Base-by-base conservation (phyloP, 2,888 invertebrate genomes). In the Chrysodeixis includens region DNA sequence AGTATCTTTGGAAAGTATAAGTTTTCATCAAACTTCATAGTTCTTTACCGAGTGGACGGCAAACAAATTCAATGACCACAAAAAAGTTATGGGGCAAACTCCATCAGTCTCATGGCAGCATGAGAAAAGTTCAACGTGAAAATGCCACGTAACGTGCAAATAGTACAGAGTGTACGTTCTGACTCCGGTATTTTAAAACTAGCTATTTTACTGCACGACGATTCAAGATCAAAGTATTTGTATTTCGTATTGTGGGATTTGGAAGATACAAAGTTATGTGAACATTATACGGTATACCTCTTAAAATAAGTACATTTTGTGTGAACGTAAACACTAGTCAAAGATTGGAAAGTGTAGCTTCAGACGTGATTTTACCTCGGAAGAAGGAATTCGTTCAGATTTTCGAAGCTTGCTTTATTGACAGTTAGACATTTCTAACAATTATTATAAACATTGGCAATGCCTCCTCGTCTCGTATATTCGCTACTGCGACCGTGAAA, bases 41-140 rank as follows among this genome's bases (percentile, higher is more conserved):
- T 80, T 81, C 82, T 78, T 80, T 83, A 74, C 85, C 79, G 84
- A 92, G 90, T 89, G 87, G 90, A 88, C 86, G 86, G 86, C 89
- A 91, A 92, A 93, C 90, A 92, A 92, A 92, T 90, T 91, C 89
- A 90, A 90, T 90, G 91, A 88, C 89, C 90, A 88, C 89, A 87
- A 89, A 90, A 89, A 90, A 90, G 88, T 90, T 89, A 85, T 82
- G 79, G 76, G 65, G 59, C 69, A 88, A 90, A 89, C 86, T 89
- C 87, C 78, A 81, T 81, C 83, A 83, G 82, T 78, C 79, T 81
- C 71, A 72, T 70, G 72, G 76, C 71, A n/a, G n/a, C 71, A 66
- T 66, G 63, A 71, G 73, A 66, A 81, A 85, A 83, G 70, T 84
- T 82, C 72, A 67, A 69, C 82, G 78, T 81, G 80, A 76, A 83